Evolutionary conservation across 1,140 invertebrate genomes (phyloP).

Genomic region (Orussus abietinus): DNA sequence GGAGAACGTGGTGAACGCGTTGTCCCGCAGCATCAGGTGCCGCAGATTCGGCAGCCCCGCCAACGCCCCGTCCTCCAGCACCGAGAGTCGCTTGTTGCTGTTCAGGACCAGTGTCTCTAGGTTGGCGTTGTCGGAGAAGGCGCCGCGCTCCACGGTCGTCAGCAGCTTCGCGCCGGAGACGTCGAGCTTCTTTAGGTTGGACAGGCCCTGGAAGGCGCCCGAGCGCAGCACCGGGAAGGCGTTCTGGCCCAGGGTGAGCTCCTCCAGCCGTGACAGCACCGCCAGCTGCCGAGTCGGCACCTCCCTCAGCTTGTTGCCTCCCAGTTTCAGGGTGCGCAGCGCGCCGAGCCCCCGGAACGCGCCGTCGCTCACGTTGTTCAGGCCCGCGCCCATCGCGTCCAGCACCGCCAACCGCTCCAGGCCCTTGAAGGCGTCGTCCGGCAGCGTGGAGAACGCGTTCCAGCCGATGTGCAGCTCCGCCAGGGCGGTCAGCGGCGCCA

Average conservation of each 20-base stretch:
- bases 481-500: conserved; percentile 67
- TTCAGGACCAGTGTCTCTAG: conserved; percentile 72
- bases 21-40: conserved; percentile 72
- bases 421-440: conserved; percentile 71
- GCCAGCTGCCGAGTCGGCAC: conserved; percentile 74
- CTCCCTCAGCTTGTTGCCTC: conserved; percentile 69
- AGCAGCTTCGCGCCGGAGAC: conserved; percentile 71
- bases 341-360: conserved; percentile 73
- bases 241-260: conserved; percentile 78
- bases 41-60: conserved; percentile 73
- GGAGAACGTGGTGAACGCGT: conserved; percentile 68
- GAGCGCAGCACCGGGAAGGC: conserved; percentile 65
- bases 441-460: conserved; percentile 73
- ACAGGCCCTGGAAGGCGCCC: conserved; percentile 72
- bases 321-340: conserved; percentile 70
- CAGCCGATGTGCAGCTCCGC: conserved; percentile 80
- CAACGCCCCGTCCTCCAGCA: conserved; percentile 70
- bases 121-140: conserved; percentile 76
- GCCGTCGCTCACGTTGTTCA: conserved; percentile 69
- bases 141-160: conserved; percentile 67
- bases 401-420: conserved; percentile 70
- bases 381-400: conserved; percentile 73
- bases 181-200: conserved; percentile 71
- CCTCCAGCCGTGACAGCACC: conserved; percentile 69
- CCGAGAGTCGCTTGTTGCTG: conserved; percentile 69